Conservation (phyloP, 30 jellyfish, hydroid and myxozoan genomes). For the Phacellophora camtschatica region DNA sequence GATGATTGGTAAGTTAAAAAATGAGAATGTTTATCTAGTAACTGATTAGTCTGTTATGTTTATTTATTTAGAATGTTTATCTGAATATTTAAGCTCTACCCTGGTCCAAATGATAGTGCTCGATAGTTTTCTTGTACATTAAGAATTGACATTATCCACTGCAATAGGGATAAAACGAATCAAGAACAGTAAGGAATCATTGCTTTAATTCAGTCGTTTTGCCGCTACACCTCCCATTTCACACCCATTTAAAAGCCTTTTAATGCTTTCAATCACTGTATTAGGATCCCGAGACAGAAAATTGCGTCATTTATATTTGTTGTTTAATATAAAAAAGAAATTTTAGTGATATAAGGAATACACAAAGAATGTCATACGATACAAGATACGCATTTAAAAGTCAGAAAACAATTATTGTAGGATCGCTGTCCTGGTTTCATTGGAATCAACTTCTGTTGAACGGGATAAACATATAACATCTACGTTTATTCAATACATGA, state of each 20-base stretch:
- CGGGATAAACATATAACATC: background rate
- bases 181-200: background rate
- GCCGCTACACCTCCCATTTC: background rate
- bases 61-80: too few relatives aligned
- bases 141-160: too few relatives aligned
- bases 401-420: background rate
- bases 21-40: background rate
- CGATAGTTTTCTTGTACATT: slow-evolving; percentile 2
- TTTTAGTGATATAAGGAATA: background rate
- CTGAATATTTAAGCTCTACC: too few relatives aligned
- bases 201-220: background rate
- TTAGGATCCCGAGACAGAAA: background rate
- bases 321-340: background rate
- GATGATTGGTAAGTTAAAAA: background rate
- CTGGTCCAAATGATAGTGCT: background rate
- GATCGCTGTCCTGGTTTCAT: background rate
- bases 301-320: background rate
- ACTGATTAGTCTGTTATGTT: background rate
- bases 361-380: background rate
- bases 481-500: background rate
- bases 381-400: background rate
- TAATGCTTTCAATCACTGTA: background rate
- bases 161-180: background rate
- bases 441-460: background rate
- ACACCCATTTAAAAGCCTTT: background rate